Percentiles rank a stretch among this genome's conserved stretches.
Evolutionary conservation across 2,888 invertebrate species (phyloP).

Genomic region (Drosophila trichaetosa): DNA sequence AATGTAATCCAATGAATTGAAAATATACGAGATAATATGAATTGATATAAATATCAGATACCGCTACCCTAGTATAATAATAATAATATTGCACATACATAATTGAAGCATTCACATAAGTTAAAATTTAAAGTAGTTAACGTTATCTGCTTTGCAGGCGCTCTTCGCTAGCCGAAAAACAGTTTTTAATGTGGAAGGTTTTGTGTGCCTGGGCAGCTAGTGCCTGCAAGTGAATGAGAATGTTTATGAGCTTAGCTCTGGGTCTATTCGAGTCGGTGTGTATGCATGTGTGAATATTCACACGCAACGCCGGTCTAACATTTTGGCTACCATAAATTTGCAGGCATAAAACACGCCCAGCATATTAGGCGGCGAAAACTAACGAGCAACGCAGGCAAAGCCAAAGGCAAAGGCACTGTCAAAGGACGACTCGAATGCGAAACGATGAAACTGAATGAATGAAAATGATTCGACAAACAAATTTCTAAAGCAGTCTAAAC

Average conservation of each 20-base stretch:
- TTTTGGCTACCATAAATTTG: constrained; percentile 64
- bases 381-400: constrained; percentile 25
- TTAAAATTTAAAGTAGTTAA: too few species aligned
- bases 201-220: constrained; percentile 4
- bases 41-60: too few species aligned
- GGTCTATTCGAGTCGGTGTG: not conserved
- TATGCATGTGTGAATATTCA: constrained; percentile 16
- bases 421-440: constrained; percentile 28
- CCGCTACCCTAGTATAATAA: too few species aligned
- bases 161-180: not conserved
- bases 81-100: too few species aligned
- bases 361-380: constrained; percentile 52
- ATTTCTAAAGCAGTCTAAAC: constrained; percentile 76
- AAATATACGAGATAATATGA: not conserved
- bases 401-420: constrained; percentile 11
- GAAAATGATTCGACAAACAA: constrained; percentile 73
- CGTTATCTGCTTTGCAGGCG: not conserved
- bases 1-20: not conserved
- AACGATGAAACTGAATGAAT: constrained; percentile 55
- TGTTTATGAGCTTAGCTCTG: constrained; percentile 30
- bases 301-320: constrained; percentile 39
- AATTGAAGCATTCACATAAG: not conserved
- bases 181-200: constrained; percentile 8
- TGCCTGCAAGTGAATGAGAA: constrained; percentile 48
- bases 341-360: constrained; percentile 59